Conservation (phyloP, 2,797 vertebrate genomes). For the Neostethus bicornis region DNA sequence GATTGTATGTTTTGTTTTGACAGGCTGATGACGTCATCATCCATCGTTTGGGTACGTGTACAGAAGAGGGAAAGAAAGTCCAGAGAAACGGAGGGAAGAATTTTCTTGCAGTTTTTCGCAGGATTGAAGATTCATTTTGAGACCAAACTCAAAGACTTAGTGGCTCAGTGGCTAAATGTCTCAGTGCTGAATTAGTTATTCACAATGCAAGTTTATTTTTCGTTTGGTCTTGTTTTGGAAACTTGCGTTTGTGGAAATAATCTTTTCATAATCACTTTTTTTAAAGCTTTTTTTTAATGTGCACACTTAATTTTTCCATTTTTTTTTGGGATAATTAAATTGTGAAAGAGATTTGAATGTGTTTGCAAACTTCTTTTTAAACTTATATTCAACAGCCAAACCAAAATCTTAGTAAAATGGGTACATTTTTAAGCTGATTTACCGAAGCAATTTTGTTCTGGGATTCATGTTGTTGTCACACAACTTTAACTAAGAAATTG, state of each 20-base stretch:
- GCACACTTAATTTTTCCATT: not conserved
- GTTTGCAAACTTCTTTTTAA: not conserved
- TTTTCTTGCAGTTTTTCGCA: slow-evolving; percentile 87
- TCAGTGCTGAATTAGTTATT: not conserved
- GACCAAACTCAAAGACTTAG: not conserved
- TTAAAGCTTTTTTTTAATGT: not conserved
- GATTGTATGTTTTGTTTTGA: slow-evolving; percentile 4
- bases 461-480: not conserved
- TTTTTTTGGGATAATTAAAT: not conserved
- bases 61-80: slow-evolving; percentile 94
- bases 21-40: slow-evolving; percentile 86
- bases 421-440: no score
- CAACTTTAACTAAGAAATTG: not conserved
- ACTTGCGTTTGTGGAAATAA: slow-evolving; percentile 3
- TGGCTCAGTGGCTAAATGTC: not conserved
- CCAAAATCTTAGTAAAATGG: no score
- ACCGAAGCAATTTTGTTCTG: no score
- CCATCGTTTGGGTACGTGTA: slow-evolving; percentile 83
- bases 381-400: not conserved
- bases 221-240: not conserved
- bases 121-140: slow-evolving; percentile 74
- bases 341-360: not conserved
- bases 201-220: not conserved
- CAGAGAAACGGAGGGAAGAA: slow-evolving; percentile 88
- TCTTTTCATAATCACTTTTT: not conserved